Evolutionary conservation across 1,140 invertebrate species (phyloP), one percentile per base, ranked within the genome.

Genomic region (Bombus polaris): DNA sequence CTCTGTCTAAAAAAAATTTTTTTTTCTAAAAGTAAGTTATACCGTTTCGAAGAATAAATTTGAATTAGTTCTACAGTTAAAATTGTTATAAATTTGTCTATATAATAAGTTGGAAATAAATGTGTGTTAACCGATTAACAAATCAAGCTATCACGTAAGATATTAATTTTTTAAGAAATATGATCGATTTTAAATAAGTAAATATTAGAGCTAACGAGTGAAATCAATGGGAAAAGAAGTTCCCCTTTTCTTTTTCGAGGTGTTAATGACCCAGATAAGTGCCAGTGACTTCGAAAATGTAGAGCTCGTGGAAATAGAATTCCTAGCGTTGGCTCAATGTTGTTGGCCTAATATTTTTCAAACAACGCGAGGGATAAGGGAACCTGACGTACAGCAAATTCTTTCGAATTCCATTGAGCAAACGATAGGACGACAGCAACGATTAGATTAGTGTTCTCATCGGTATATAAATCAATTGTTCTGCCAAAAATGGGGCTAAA

Each of bases 231-330:
- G 18, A 53, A 25, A 35, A 53, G 44, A 79, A 75, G 65, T 65
- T 22, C 37, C 57, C 62, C 10, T 22, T 74, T 74, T 32, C 28
- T 82, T 42, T 73, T 59, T 78, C 35, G 42, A 59, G 32, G 28
- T 82, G 83, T 80, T 83, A 78, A 66, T 89, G 88, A 87, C 79
- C 86, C 73, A 91, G 68, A 80, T 88, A 85, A 78, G 65, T 32
- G 44, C 42, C 32, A 57, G 8, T 57, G 70, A 59, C 79, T 53
- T 39, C 59, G 15, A 82, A 66, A 79, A 77, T 84, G 53, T 39
- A 44, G 53, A 32, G 9, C 53, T 78, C 65, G 18, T 66, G 3
- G 68, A 76, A 88, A 80, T 87, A 73, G 75, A 84, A 73, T 80
- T 57, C 12, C 28, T 18, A 71, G 15, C 28, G 76, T 68, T 25